phyloP scores from a whole-genome alignment of 2,888 invertebrate species.

The Dromius quadrimaculatus region DNA sequence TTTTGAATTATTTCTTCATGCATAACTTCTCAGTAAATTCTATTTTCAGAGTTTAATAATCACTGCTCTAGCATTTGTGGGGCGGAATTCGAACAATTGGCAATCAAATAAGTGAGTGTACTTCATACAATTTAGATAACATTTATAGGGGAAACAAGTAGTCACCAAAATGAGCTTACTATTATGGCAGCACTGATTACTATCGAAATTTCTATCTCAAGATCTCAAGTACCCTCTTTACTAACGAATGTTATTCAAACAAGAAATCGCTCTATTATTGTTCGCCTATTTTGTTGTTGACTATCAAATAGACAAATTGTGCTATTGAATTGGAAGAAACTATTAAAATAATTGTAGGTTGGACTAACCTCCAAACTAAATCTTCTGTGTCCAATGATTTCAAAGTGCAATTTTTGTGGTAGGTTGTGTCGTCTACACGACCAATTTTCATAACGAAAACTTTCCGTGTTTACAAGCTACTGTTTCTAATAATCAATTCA shows the following conservation, averaged over 20 bases:
- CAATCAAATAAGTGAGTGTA: conserved; percentile 14
- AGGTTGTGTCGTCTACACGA: no score
- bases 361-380: no score
- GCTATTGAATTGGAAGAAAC: conserved; percentile 13
- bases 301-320: conserved; percentile 19
- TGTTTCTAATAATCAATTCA: no score
- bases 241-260: conserved; percentile 47
- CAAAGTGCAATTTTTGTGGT: no score
- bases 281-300: conserved; percentile 18
- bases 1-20: neutral
- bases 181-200: conserved; percentile 33
- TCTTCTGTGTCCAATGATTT: no score
- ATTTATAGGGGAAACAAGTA: conserved; percentile 22
- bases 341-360: no score
- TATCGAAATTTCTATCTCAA: conserved; percentile 21
- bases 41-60: neutral
- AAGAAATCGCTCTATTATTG: conserved; percentile 34
- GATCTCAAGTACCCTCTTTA: conserved; percentile 31
- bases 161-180: conserved; percentile 8
- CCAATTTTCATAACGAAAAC: no score
- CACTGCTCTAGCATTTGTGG: neutral
- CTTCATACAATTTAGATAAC: conserved; percentile 20
- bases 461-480: no score
- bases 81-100: neutral
- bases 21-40: neutral